A percentile compares a stretch with the other conserved stretches of the same genome.
phyloP scores from a whole-genome alignment of 2,888 invertebrate genomes.

The Allophyes oxyacanthae region DNA sequence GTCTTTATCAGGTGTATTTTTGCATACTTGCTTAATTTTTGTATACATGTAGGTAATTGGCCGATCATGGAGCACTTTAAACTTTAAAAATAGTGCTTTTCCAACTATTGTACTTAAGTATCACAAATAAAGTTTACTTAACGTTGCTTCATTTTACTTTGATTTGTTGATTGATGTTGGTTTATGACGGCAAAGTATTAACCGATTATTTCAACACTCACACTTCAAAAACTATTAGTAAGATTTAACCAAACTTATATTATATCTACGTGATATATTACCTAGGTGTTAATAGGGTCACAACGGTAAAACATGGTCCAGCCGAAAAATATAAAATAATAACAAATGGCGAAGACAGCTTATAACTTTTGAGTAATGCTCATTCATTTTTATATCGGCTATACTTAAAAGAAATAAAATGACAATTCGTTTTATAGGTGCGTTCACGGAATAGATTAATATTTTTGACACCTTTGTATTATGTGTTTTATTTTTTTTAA shows the following conservation, averaged over 20 bases:
- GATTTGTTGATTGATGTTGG: slow-evolving; percentile 17
- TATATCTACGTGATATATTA: slow-evolving; percentile 41
- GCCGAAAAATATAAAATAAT: slow-evolving; percentile 54
- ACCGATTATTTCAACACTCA: slow-evolving; percentile 37
- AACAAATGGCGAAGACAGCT: slow-evolving; percentile 58
- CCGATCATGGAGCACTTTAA: too few relatives aligned
- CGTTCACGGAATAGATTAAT: slow-evolving; percentile 40
- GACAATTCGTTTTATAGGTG: slow-evolving; percentile 54
- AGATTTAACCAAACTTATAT: slow-evolving; percentile 25
- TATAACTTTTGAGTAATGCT: slow-evolving; percentile 51
- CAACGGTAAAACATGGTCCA: slow-evolving; percentile 53
- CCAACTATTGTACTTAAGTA: too few relatives aligned
- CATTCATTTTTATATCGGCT: slow-evolving; percentile 53
- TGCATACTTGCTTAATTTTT: too few relatives aligned
- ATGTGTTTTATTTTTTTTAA: slow-evolving; percentile 21
- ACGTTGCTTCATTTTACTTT: too few relatives aligned
- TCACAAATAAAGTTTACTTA: too few relatives aligned
- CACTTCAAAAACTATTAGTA: slow-evolving; percentile 54
- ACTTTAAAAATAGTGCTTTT: too few relatives aligned
- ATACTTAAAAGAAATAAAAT: slow-evolving; percentile 47
- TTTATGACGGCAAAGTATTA: slow-evolving; percentile 10
- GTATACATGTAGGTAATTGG: too few relatives aligned
- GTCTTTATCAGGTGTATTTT: too few relatives aligned
- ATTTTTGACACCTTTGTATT: slow-evolving; percentile 51
- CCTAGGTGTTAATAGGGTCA: slow-evolving; percentile 54